These are phyloP conservation scores for Gymnodraco acuticeps DNA, from an alignment of 2,797 vertebrate genomes.

Conservation along the genomic window DNA sequence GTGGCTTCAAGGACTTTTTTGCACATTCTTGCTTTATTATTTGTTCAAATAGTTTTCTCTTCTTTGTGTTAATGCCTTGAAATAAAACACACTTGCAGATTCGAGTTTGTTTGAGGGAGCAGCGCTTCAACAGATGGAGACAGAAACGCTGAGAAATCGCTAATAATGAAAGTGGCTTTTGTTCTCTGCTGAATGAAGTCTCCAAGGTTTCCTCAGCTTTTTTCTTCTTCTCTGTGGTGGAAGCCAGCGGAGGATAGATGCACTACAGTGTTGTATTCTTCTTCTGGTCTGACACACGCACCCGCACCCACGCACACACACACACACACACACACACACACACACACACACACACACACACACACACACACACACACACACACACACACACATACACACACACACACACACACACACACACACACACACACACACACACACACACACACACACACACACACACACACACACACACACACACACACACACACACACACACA, in stretches of 20 bases:
- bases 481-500: conserved; percentile 15
- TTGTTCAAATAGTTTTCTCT: neutral
- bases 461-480: neutral
- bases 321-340: no score
- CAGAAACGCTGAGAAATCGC: conserved; percentile 41
- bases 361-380: no score
- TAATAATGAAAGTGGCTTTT: conserved; percentile 60
- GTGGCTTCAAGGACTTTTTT: no score
- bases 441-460: no score
- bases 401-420: neutral
- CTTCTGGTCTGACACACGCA: conserved; percentile 25
- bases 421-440: neutral
- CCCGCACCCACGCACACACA: conserved; percentile 16
- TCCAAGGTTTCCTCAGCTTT: conserved; percentile 29
- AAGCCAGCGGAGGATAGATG: conserved; percentile 53
- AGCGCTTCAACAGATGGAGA: conserved; percentile 50
- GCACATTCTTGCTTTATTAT: neutral
- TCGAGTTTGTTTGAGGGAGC: conserved; percentile 10
- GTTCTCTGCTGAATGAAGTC: conserved; percentile 47
- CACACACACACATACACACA: neutral
- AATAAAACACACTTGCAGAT: neutral
- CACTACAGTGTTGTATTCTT: conserved; percentile 56
- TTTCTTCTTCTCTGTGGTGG: conserved; percentile 23
- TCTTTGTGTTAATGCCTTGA: neutral
- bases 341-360: neutral